A percentile compares a stretch with the other conserved stretches of the same genome.
These are phyloP conservation scores for Scalopus aquaticus DNA, from an alignment of 2,113 vertebrate genomes.

Conservation along the genomic window DNA sequence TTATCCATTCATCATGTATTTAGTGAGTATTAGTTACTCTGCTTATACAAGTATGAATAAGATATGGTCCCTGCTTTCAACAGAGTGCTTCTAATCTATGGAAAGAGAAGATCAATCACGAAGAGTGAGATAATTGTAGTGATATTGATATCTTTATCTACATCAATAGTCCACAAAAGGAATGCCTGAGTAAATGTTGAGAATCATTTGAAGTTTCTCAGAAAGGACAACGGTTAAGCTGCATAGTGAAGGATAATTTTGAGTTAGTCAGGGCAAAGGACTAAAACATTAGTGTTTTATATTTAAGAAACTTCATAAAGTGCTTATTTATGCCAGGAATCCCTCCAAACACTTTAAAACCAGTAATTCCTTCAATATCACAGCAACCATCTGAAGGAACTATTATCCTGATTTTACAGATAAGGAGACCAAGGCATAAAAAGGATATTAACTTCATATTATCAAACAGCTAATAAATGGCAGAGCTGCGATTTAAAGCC, in stretches of 20 bases:
- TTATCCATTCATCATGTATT: neutral
- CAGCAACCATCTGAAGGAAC: neutral
- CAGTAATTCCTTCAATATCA: neutral
- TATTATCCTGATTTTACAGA: neutral
- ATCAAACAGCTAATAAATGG: neutral
- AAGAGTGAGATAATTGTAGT: neutral
- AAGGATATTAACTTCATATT: neutral
- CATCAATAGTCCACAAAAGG: neutral
- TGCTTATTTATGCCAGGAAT: neutral
- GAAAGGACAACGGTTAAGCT: neutral
- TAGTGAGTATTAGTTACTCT: neutral
- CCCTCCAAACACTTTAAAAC: slow-evolving; percentile 18
- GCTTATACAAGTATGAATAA: neutral
- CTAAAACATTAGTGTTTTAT: neutral
- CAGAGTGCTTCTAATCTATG: neutral
- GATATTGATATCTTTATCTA: neutral
- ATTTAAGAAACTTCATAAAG: neutral
- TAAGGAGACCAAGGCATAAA: neutral
- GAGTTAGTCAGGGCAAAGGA: neutral
- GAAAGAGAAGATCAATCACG: neutral
- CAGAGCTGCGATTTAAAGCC: neutral
- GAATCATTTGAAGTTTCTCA: neutral
- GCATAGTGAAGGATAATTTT: neutral
- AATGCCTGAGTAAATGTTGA: neutral
- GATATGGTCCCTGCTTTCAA: neutral